phyloP scores from a whole-genome alignment of 2,888 invertebrate species.

The Mermis nigrescens region DNA sequence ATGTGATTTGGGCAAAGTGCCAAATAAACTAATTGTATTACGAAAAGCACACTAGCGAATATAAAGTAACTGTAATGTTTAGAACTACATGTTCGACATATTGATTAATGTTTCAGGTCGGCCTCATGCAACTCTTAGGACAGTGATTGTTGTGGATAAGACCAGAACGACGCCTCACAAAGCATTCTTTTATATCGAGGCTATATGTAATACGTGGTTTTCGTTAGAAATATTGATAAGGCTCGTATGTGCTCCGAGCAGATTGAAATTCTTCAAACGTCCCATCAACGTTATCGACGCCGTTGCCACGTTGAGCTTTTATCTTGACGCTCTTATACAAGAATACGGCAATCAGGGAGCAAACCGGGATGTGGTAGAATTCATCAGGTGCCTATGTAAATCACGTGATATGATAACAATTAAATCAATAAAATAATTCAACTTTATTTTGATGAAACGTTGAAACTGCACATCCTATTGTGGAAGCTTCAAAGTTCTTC shows the following conservation, averaged over 20 bases:
- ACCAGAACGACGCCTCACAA: slow-evolving; percentile 36
- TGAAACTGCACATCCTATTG: no score
- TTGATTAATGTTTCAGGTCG: no score
- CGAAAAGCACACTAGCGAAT: no score
- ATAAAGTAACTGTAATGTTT: no score
- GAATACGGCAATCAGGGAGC: slow-evolving; percentile 17
- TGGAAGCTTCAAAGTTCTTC: no score
- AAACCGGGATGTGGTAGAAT: slow-evolving; percentile 59
- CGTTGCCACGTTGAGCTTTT: slow-evolving; percentile 75
- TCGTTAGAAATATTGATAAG: slow-evolving; percentile 70
- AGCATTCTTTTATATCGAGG: slow-evolving; percentile 71
- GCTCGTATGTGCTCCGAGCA: slow-evolving; percentile 35
- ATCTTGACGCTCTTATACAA: slow-evolving; percentile 45
- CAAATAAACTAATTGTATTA: no score
- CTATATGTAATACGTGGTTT: slow-evolving; percentile 85
- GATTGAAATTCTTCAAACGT: slow-evolving; percentile 50
- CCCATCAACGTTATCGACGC: slow-evolving; percentile 83
- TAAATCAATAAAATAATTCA: no score
- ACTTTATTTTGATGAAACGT: no score
- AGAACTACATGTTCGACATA: no score
- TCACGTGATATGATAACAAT: no score
- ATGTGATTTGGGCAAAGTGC: no score
- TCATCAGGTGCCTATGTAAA: slow-evolving; percentile 55
- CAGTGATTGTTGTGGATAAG: slow-evolving; percentile 33
- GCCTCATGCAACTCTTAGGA: no score